Evolutionary conservation across 2,113 vertebrate genomes (phyloP).

Genomic region (Coptodon rendalli): DNA sequence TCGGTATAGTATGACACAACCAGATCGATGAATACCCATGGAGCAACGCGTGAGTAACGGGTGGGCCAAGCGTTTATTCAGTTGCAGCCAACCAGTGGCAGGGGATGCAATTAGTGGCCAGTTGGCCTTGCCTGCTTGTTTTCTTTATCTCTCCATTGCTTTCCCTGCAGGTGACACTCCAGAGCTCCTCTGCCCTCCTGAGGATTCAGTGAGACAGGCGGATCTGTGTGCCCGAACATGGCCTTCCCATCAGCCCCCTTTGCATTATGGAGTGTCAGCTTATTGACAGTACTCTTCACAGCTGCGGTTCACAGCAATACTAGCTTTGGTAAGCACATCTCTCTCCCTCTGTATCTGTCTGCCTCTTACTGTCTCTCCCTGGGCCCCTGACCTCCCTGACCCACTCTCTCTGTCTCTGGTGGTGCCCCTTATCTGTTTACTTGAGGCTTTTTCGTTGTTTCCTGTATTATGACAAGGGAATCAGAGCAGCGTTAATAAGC

Average conservation of each 20-base stretch:
- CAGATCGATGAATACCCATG: slow-evolving; percentile 63
- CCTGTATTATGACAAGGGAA: slow-evolving; percentile 54
- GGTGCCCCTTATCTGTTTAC: slow-evolving; percentile 51
- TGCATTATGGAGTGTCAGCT: slow-evolving; percentile 54
- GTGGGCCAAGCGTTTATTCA: slow-evolving; percentile 43
- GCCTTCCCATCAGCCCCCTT: slow-evolving; percentile 64
- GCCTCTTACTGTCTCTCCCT: background rate
- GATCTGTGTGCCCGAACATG: slow-evolving; percentile 60
- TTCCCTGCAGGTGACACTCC: slow-evolving; percentile 53
- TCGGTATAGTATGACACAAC: slow-evolving; percentile 44
- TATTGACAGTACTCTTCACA: slow-evolving; percentile 60
- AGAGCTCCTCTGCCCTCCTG: slow-evolving; percentile 51
- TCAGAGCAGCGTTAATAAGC: slow-evolving; percentile 59
- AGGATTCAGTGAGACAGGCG: slow-evolving; percentile 53
- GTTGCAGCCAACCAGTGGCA: slow-evolving; percentile 22
- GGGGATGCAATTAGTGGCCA: slow-evolving; percentile 42
- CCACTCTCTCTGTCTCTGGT: slow-evolving; percentile 6
- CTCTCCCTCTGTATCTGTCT: background rate
- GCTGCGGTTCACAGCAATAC: slow-evolving; percentile 63
- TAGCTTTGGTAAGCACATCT: slow-evolving; percentile 58
- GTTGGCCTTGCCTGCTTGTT: slow-evolving; percentile 3
- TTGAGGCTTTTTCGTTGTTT: slow-evolving; percentile 32
- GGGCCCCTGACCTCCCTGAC: slow-evolving; percentile 40
- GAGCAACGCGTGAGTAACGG: slow-evolving; percentile 40
- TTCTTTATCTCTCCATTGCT: slow-evolving; percentile 37